A percentile compares a stretch with the other conserved stretches of the same genome.
Conservation (phyloP, 2,797 vertebrate species). For the Avahi laniger region DNA sequence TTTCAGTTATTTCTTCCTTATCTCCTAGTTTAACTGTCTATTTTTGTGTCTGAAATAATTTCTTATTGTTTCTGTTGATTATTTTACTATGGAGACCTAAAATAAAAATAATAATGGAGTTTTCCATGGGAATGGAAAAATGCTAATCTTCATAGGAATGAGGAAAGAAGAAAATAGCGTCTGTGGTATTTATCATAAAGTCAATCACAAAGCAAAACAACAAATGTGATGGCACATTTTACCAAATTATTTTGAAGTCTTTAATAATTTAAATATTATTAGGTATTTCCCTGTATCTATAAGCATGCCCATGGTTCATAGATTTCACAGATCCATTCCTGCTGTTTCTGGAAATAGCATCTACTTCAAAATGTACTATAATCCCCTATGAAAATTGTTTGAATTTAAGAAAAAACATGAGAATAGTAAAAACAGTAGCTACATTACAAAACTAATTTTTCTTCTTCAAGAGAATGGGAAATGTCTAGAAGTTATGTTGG, state of each 20-base stretch:
- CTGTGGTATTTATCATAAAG: background rate
- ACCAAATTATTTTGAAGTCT: conserved; percentile 20
- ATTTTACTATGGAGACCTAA: background rate
- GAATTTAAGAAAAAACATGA: conserved; percentile 36
- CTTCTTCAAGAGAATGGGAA: background rate
- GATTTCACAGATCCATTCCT: conserved; percentile 7
- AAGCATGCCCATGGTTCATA: conserved; percentile 1
- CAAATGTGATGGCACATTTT: conserved; percentile 17
- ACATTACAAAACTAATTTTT: background rate
- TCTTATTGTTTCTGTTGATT: conserved; percentile 26
- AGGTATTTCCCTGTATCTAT: background rate
- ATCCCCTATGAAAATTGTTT: background rate
- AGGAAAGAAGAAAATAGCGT: background rate
- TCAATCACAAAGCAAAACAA: conserved; percentile 24
- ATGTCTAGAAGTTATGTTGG: background rate
- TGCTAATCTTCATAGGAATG: background rate
- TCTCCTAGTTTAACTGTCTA: background rate
- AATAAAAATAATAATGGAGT: background rate
- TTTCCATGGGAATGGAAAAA: background rate
- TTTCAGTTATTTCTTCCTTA: background rate
- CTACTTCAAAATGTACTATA: background rate
- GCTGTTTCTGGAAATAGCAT: conserved; percentile 49
- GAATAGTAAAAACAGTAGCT: background rate
- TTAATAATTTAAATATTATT: conserved; percentile 36
- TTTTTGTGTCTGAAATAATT: conserved; percentile 28